Evolutionary conservation across 2,113 vertebrate genomes (phyloP).

Genomic region (Raja brachyura): DNA sequence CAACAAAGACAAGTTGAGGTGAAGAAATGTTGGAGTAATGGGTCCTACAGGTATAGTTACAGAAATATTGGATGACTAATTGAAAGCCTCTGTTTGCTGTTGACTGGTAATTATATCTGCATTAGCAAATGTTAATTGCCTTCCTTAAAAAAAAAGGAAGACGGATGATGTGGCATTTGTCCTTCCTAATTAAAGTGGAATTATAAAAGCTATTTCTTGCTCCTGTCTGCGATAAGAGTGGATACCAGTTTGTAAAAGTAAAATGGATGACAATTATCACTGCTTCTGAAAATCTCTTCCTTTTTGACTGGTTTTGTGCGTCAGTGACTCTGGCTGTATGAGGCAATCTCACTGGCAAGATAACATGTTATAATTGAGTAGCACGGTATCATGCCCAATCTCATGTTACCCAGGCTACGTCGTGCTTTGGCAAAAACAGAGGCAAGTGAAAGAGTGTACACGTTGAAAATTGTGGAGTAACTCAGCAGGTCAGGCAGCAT

Average conservation of each 20-base stretch:
- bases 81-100: slow-evolving; percentile 12
- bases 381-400: not conserved
- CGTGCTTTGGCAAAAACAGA: not conserved
- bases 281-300: not conserved
- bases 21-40: not conserved
- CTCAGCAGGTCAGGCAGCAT: too few relatives aligned
- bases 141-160: not conserved
- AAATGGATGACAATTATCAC: not conserved
- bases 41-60: not conserved
- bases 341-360: not conserved
- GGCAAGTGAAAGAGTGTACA: not conserved
- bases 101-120: not conserved
- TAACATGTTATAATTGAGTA: not conserved
- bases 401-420: not conserved
- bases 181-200: not conserved
- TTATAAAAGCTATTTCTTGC: slow-evolving; percentile 2
- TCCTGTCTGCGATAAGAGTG: not conserved
- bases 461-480: not conserved
- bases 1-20: not conserved
- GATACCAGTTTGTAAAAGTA: not conserved
- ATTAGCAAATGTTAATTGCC: slow-evolving; percentile 16
- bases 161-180: not conserved
- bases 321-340: not conserved
- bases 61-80: not conserved
- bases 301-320: not conserved